These are phyloP conservation scores for Orientallactaga bullata DNA, from an alignment of 2,113 vertebrate species.

Conservation along the genomic window DNA sequence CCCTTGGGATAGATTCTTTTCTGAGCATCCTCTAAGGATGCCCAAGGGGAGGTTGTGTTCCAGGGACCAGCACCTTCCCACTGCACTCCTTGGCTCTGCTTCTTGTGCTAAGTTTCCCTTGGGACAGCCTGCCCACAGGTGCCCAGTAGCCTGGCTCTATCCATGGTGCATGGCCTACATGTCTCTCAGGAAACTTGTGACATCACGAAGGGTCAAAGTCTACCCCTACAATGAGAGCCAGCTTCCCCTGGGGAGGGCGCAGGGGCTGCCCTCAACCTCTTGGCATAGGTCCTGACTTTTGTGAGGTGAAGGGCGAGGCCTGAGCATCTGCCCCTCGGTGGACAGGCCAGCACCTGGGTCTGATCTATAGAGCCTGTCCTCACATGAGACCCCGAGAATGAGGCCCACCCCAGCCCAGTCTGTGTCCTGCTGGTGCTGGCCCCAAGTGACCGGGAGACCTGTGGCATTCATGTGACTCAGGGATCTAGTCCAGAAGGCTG, in stretches of 20 bases:
- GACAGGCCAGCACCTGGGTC: no score
- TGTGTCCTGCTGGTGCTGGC: neutral
- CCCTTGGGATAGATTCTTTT: neutral
- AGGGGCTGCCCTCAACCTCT: neutral
- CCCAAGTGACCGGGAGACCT: neutral
- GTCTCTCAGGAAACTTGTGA: neutral
- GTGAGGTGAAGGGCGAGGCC: neutral
- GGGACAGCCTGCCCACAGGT: neutral
- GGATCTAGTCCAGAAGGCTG: neutral
- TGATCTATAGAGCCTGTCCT: neutral
- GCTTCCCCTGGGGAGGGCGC: neutral
- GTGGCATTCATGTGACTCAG: neutral
- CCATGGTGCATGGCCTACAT: no score
- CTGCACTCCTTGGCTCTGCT: neutral
- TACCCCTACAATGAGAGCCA: neutral
- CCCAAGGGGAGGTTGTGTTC: neutral
- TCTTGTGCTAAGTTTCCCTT: neutral
- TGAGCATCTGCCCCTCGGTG: neutral
- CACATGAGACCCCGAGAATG: neutral
- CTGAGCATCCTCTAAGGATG: neutral
- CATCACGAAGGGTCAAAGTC: neutral
- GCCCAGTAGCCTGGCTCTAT: neutral
- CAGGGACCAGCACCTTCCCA: neutral
- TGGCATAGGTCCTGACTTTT: neutral
- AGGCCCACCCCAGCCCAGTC: neutral